A percentile compares a stretch with the other conserved stretches of the same genome.
These are phyloP conservation scores for Scaptomyza montana DNA, from an alignment of 1,140 invertebrate genomes.

Conservation along the genomic window DNA sequence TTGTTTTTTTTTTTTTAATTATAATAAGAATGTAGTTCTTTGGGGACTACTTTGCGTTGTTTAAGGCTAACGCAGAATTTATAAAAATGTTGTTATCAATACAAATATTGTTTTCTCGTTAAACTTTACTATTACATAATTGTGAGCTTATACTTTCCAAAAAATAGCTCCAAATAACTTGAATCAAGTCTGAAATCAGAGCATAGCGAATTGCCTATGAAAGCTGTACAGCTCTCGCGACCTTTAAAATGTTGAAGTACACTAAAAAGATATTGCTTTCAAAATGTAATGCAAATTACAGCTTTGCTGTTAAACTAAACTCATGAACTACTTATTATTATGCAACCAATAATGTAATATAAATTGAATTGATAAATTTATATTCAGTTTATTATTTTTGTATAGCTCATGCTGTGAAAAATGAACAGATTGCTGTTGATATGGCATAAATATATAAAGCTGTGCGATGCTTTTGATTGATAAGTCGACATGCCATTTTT, in stretches of 20 bases:
- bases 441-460: constrained; percentile 21
- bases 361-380: background rate
- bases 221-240: background rate
- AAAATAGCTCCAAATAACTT: background rate
- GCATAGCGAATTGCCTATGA: background rate
- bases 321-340: constrained; percentile 3
- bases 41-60: too few relatives aligned
- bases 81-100: too few relatives aligned
- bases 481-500: constrained; percentile 35
- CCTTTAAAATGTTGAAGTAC: background rate
- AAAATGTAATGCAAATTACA: background rate
- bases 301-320: background rate
- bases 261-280: background rate
- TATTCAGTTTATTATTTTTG: constrained; percentile 10
- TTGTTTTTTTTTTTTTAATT: too few relatives aligned
- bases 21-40: too few relatives aligned
- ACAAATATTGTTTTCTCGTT: too few relatives aligned
- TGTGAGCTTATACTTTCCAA: too few relatives aligned
- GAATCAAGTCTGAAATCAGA: background rate
- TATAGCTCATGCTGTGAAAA: constrained; percentile 16
- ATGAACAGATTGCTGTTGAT: constrained; percentile 22
- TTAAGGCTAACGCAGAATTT: too few relatives aligned
- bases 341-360: background rate
- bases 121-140: too few relatives aligned
- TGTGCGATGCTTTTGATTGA: constrained; percentile 36